Evolutionary conservation across 1,140 invertebrate genomes (phyloP).

Genomic region (Aphaenogaster floridana): DNA sequence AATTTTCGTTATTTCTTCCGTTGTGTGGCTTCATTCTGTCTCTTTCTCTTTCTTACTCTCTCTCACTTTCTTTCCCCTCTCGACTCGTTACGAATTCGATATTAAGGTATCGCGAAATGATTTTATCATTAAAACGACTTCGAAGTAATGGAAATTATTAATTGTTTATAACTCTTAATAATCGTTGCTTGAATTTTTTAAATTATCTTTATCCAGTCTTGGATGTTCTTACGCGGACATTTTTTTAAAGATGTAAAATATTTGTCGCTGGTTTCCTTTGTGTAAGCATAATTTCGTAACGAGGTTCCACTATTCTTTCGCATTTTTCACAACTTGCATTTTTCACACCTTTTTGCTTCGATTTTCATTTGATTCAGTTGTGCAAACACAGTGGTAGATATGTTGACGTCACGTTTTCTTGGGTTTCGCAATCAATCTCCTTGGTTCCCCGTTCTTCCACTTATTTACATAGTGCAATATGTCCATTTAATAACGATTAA

Average conservation of each 20-base stretch:
- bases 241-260: conserved; percentile 11
- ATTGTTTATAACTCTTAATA: conserved; percentile 2
- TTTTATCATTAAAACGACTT: neutral
- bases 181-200: neutral
- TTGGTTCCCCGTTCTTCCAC: conserved; percentile 27
- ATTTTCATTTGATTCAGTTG: conserved; percentile 43
- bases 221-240: neutral
- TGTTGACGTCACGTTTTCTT: conserved; percentile 51
- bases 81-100: conserved; percentile 47
- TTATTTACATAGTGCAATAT: conserved; percentile 34
- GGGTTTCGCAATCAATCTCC: conserved; percentile 43
- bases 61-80: conserved; percentile 14
- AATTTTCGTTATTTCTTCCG: conserved; percentile 63
- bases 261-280: neutral
- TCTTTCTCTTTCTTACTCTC: conserved; percentile 52
- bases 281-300: conserved; percentile 49
- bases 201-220: neutral
- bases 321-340: conserved; percentile 40
- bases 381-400: conserved; percentile 57
- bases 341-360: conserved; percentile 33
- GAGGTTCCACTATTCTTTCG: neutral
- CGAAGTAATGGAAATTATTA: neutral
- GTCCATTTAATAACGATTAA: conserved; percentile 8
- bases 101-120: neutral
- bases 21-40: conserved; percentile 61